phyloP scores from a whole-genome alignment of 1,140 invertebrate genomes.

The Scaptomyza pallida region DNA sequence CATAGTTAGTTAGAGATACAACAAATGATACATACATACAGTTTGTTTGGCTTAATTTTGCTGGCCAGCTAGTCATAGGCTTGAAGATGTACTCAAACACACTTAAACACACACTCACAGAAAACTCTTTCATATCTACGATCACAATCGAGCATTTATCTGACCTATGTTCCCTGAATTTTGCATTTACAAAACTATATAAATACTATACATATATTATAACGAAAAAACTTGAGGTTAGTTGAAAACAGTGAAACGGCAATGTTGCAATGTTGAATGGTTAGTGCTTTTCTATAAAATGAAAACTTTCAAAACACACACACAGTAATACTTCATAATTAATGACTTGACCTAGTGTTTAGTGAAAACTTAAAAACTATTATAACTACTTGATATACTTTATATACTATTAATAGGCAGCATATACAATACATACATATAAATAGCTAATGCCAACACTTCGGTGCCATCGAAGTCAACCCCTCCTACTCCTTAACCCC shows the following conservation, averaged over 20 bases:
- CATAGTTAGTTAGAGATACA: conserved; percentile 57
- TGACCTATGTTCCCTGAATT: conserved; percentile 47
- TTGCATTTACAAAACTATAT: conserved; percentile 21
- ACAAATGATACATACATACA: conserved; percentile 11
- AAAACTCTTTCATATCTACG: conserved; percentile 75
- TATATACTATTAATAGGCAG: conserved; percentile 6
- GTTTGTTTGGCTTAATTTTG: conserved; percentile 50
- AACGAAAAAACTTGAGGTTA: conserved; percentile 7
- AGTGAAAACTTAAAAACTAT: conserved; percentile 41
- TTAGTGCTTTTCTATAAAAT: conserved; percentile 79
- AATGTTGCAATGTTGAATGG: conserved; percentile 79
- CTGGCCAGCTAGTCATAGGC: conserved; percentile 70
- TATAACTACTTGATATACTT: conserved; percentile 47
- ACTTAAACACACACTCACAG: neutral
- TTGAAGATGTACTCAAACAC: conserved; percentile 41
- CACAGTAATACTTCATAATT: conserved; percentile 59
- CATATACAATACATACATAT: conserved; percentile 12
- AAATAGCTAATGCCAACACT: conserved; percentile 62
- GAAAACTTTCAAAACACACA: conserved; percentile 32
- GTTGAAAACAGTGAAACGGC: conserved; percentile 47
- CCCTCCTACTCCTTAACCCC: neutral
- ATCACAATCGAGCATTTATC: conserved; percentile 72
- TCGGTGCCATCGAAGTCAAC: conserved; percentile 40
- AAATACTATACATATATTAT: neutral
- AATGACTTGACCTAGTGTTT: conserved; percentile 60